Evolutionary conservation across 2,888 invertebrate species (phyloP).

Genomic region (Drosophila rubida): DNA sequence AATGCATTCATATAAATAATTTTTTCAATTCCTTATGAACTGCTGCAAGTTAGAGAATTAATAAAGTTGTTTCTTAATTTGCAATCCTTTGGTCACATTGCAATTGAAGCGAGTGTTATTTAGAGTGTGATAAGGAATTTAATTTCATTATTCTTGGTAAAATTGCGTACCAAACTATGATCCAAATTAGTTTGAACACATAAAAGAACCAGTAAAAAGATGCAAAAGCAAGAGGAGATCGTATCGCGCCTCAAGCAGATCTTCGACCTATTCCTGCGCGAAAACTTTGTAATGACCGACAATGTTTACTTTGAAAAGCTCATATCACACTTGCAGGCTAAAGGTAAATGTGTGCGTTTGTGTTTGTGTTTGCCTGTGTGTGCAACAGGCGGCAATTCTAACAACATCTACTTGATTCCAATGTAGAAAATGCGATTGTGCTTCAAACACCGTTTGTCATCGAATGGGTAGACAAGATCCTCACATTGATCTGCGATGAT

Average conservation of each 20-base stretch:
- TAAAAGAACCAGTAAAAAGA: constrained; percentile 31
- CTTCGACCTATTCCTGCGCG: constrained; percentile 77
- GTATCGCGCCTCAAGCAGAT: constrained; percentile 71
- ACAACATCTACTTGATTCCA: neutral
- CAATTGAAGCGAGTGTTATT: constrained; percentile 48
- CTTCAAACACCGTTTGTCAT: constrained; percentile 83
- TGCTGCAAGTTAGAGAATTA: neutral
- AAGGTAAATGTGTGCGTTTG: constrained; percentile 80
- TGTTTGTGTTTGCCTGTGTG: neutral
- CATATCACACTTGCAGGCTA: constrained; percentile 87
- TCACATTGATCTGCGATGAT: constrained; percentile 83
- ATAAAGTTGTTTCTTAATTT: constrained; percentile 3
- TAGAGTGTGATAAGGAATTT: constrained; percentile 58
- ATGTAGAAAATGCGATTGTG: constrained; percentile 82
- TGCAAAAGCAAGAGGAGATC: constrained; percentile 73
- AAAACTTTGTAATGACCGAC: constrained; percentile 82
- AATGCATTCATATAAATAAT: neutral
- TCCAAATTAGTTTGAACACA: neutral
- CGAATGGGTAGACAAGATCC: constrained; percentile 85
- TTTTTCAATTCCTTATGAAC: neutral
- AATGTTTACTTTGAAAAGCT: constrained; percentile 89
- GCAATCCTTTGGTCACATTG: constrained; percentile 31
- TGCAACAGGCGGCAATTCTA: constrained; percentile 49
- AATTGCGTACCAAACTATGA: constrained; percentile 60
- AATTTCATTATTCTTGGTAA: constrained; percentile 57